Evolutionary conservation across 2,888 invertebrate species (phyloP), one percentile per base, ranked within the genome.

Genomic region (Byasa hedistus): DNA sequence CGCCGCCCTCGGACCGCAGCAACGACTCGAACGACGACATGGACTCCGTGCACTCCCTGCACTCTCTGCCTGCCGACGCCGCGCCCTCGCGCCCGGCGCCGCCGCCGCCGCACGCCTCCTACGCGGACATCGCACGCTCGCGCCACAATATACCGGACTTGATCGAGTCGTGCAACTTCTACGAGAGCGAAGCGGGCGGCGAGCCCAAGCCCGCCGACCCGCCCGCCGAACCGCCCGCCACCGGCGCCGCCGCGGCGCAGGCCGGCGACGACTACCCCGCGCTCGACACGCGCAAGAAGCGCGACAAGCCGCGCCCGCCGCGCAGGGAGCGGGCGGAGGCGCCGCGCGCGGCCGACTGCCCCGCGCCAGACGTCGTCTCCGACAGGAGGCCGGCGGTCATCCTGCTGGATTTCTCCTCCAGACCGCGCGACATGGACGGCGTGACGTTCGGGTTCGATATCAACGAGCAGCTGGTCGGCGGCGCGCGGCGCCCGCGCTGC

Each of bases 21-120:
- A 92, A 92, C 81, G 96, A 96, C 83, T 96, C 96, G 75, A 96
- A 96, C 80, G 94, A 94, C 81, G 96, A 96, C 85, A 93, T 95
- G 78, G 97, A 97, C 81, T 96, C 96, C 21, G 96, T 96, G 73
- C 96, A 96, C 88, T 97, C 97, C 73, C 91, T 96, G 78, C 96
- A 96, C 32, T 94, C 95, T 58, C 68, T 66, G 75, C 84, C 72
- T 75, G 86, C 76, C 74, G 90, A 78, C 83, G 83, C 65, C 84
- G 95, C 82, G 94, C 95, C n/a, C 95, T 95, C 77, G 94, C 95
- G 76, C 93, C 95, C 62, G 89, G 93, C 72, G 57, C 78, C 78
- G 51, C 70, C 78, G 51, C 70, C 92, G 32, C 69, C 92, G 52
- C 92, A 91, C 77, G 94, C 93, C 57, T 96, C 96, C 19, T 97